Base-by-base conservation (phyloP, 2,797 vertebrate species). In the Anableps anableps region DNA sequence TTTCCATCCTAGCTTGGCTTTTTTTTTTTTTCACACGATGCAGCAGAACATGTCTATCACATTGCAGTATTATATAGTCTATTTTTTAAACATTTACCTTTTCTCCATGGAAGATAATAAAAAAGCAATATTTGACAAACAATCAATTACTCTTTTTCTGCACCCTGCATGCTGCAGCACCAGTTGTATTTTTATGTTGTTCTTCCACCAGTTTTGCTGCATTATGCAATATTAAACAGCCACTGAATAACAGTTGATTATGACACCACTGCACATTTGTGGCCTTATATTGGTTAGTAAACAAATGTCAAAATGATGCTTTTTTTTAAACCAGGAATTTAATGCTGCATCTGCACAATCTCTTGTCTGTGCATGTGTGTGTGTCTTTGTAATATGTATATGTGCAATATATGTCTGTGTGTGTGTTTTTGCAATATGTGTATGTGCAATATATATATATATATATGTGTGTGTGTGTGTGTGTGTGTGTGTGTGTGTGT, bases 1-100 rank as follows among this genome's bases (percentile, higher is more conserved):
- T 83, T 87, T 82, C 83, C 66, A 26, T 74, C 75, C 21, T 36
- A 53, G 34, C 79, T 55, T 82, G 43, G 48, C 55, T 26, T 68
- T 50, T 62, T 74, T 29, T 16, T n/a, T 21, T 70, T 79, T 87
- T 31, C 3, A 50, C 3, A 47, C 58, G 80, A 64, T 62, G 31
- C 48, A 53, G 41, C 23, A 9, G 50, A 51, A 71, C 9, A 8
- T 2, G 8, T 8, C 16, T 26, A 48, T 50, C 0, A 41, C 5
- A 38, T 5, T 66, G 34, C 16, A 1, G 34, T 68, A 66, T 64
- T 36, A 17, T 50, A 16, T 17, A 4, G 21, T 16, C 13, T 1
- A 36, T 9, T 50, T 41, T 29, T 45, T 50, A 51, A 48, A 34
- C 43, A 68, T 64, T 64, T 9, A 10, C 7, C 31, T 36, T 64